Conservation (phyloP, 2,888 invertebrate species). For the Torymus aiolomorphi region DNA sequence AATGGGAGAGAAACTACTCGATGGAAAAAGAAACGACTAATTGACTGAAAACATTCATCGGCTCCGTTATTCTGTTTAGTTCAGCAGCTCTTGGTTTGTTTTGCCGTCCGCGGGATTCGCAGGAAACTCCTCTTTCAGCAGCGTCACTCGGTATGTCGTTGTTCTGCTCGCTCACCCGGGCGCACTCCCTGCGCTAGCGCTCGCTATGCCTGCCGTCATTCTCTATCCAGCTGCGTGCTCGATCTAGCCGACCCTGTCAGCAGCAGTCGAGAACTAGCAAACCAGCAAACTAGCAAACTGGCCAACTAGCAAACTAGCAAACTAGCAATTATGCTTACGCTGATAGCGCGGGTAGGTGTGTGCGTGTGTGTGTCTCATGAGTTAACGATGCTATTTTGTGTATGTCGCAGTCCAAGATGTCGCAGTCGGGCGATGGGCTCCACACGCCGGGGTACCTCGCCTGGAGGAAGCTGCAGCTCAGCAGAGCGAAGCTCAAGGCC, state of each 20-base stretch:
- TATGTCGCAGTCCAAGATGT: slow-evolving; percentile 82
- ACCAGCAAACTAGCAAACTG: no score
- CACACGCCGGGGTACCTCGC: slow-evolving; percentile 91
- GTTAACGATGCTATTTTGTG: not conserved
- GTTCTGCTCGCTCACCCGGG: slow-evolving; percentile 57
- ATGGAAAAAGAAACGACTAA: no score
- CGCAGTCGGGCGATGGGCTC: slow-evolving; percentile 84
- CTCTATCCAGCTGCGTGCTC: no score
- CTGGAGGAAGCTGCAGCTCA: slow-evolving; percentile 94
- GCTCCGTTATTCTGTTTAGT: slow-evolving; percentile 68
- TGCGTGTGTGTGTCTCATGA: no score
- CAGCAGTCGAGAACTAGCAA: no score
- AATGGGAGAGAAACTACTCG: no score
- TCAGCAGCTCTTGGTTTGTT: slow-evolving; percentile 72
- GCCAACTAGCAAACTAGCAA: no score
- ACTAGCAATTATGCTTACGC: no score
- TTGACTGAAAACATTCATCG: slow-evolving; percentile 1
- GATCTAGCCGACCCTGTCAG: no score
- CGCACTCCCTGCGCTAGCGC: no score
- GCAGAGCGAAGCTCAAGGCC: slow-evolving; percentile 97
- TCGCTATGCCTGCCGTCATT: no score
- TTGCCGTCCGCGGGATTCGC: slow-evolving; percentile 70
- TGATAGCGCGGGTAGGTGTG: no score
- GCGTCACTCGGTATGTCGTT: slow-evolving; percentile 72
- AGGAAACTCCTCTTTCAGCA: slow-evolving; percentile 66